Evolutionary conservation across 2,113 vertebrate genomes (phyloP).

Genomic region (Sinocyclocheilus maitianheensis): DNA sequence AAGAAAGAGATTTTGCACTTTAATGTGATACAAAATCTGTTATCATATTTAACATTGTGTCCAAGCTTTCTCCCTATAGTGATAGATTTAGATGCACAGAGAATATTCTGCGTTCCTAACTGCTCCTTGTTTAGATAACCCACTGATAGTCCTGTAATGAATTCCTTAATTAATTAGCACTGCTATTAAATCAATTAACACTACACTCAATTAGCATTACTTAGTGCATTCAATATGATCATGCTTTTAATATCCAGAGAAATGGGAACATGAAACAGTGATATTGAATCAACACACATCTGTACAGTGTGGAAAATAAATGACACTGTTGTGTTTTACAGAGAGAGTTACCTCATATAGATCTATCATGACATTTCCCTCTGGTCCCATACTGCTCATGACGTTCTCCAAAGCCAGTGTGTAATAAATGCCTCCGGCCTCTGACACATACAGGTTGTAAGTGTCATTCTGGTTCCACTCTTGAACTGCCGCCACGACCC

Average conservation of each 20-base stretch:
- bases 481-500: constrained; percentile 92
- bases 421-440: constrained; percentile 88
- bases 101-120: not conserved
- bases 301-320: not conserved
- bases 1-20: no score
- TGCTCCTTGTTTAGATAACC: constrained; percentile 4
- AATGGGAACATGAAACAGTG: not conserved
- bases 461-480: constrained; percentile 99
- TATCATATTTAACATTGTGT: not conserved
- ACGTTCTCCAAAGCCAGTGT: constrained; percentile 94
- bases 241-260: constrained; percentile 2
- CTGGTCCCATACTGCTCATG: constrained; percentile 91
- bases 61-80: not conserved
- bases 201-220: constrained; percentile 20
- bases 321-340: not conserved
- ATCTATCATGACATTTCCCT: constrained; percentile 98
- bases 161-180: not conserved
- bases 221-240: not conserved
- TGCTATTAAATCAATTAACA: constrained; percentile 22
- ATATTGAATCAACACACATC: not conserved
- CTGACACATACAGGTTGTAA: constrained; percentile 95
- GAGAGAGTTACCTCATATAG: constrained; percentile 87
- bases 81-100: not conserved
- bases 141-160: not conserved
- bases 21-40: not conserved